Base-by-base conservation (phyloP, 2,113 vertebrate genomes). In the Micronycteris hirsuta region DNA sequence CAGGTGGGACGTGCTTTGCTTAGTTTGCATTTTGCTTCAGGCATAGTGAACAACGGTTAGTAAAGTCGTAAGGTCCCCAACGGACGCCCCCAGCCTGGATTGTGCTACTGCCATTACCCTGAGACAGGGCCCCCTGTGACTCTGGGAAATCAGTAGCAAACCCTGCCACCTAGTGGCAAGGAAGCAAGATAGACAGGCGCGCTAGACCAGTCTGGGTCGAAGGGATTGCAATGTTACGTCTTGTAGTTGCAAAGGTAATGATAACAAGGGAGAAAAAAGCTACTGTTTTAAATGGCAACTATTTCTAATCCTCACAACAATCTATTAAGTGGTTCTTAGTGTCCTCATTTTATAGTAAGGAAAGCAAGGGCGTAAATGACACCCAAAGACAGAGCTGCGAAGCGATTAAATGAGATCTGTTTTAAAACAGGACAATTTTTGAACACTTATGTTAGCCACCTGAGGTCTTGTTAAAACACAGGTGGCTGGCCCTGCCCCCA, bases 101-200 rank as follows among this genome's bases (percentile, higher is more conserved):
- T 86, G n/a, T 89, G 73, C 38, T 22, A 7, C 14, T 9, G 16
- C 56, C 9, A 5, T 38, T 82, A 16, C 41, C 17, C 49, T 31
- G 28, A 68, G 38, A 78, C 54, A 19, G 3, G 8, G 5, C 14
- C 3, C 2, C 8, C 8, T 10, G 63, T 49, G 76, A 49, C 31
- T 45, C 93, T 61, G 92, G 61, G 38, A 47, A 92, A 90, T 41
- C 47, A n/a, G 20, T 22, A 54, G 81, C 56, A 88, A 91, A 92
- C 28, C 71, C 93, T 96, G 96, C 93, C 97, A 91, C 89, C 97
- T 97, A 94, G 95, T 96, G 97, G 89, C 91, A 80, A 47, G 68
- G 20, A 43, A 6, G 54, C 45, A n/a, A 1, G 3, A 33, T 41
- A 49, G 36, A 41, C 58, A 54, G 49, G 41, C 11, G 1, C 16